phyloP scores from a whole-genome alignment of 1,140 invertebrate species.

The Coboldia fuscipes region DNA sequence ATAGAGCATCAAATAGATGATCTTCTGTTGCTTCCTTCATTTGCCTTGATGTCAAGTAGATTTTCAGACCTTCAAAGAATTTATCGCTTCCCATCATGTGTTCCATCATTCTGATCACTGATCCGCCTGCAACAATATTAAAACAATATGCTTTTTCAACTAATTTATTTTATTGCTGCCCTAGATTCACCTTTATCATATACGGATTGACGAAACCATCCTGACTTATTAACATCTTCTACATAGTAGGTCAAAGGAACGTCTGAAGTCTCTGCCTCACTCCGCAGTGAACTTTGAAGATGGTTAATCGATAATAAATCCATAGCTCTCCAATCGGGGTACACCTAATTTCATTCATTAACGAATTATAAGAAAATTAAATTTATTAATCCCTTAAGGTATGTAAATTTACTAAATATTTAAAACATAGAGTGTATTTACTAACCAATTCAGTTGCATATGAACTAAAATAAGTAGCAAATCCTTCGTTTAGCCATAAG shows the following conservation, averaged over 20 bases:
- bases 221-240: constrained; percentile 39
- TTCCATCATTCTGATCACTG: neutral
- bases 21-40: constrained; percentile 9
- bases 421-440: neutral
- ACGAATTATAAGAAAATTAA: constrained; percentile 25
- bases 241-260: constrained; percentile 55
- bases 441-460: neutral
- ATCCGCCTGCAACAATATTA: constrained; percentile 13
- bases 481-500: constrained; percentile 22
- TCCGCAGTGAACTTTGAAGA: constrained; percentile 31
- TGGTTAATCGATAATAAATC: constrained; percentile 52
- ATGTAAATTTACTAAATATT: neutral
- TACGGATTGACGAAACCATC: constrained; percentile 58
- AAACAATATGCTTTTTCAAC: constrained; percentile 13
- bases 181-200: constrained; percentile 38
- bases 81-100: too few relatives aligned
- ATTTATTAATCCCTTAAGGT: neutral
- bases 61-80: constrained; percentile 11
- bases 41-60: too few relatives aligned
- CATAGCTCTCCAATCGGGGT: constrained; percentile 44
- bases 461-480: constrained; percentile 16
- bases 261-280: constrained; percentile 32
- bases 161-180: constrained; percentile 10
- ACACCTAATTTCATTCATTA: constrained; percentile 21
- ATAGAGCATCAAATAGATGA: neutral